Evolutionary conservation across 2,797 vertebrate species (phyloP).

Genomic region (Glossophaga mutica): DNA sequence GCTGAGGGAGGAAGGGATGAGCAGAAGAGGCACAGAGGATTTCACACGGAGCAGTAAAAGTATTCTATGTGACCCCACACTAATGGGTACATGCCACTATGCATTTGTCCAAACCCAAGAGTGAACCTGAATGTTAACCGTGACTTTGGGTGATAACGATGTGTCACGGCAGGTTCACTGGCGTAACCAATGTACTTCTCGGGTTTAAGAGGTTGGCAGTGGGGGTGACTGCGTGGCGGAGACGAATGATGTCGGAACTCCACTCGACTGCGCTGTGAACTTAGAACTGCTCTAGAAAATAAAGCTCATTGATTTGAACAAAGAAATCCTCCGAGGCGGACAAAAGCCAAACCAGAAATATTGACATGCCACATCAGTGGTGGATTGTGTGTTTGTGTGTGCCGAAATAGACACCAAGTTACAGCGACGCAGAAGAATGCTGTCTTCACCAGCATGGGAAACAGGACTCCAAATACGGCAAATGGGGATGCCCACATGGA

Average conservation of each 20-base stretch:
- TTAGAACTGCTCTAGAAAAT: background rate
- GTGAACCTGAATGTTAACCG: background rate
- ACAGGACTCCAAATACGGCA: background rate
- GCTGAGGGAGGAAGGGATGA: background rate
- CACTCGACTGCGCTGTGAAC: background rate
- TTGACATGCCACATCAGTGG: background rate
- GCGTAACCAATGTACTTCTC: background rate
- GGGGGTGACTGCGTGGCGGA: rapidly evolving
- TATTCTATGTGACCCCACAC: background rate
- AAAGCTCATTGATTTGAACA: background rate
- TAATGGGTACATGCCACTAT: background rate
- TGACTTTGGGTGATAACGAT: background rate
- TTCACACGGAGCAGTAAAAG: background rate
- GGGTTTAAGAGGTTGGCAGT: background rate
- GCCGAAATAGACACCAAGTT: background rate
- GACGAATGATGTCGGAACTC: background rate
- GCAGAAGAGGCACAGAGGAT: background rate
- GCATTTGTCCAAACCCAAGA: background rate
- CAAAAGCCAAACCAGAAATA: background rate
- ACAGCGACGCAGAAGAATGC: background rate
- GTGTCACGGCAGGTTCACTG: background rate
- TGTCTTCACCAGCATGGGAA: background rate
- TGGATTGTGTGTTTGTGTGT: background rate
- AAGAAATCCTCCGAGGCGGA: background rate
- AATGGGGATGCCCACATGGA: background rate